phyloP scores from a whole-genome alignment of 2,113 vertebrate genomes.

The Zosterops hypoxanthus region DNA sequence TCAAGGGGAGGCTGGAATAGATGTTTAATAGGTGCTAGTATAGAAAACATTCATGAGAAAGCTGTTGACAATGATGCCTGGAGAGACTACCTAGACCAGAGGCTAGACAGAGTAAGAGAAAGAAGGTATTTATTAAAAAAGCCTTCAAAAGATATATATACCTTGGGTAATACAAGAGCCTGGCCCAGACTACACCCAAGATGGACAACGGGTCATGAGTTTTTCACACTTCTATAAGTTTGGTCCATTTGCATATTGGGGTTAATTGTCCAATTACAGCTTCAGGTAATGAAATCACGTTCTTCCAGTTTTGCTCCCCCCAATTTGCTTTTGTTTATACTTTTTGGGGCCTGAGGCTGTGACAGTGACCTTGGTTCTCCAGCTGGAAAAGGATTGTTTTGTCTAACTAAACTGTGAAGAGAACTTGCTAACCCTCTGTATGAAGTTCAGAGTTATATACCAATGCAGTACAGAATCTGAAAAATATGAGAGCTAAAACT shows the following conservation, averaged over 20 bases:
- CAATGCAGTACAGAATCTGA: background rate
- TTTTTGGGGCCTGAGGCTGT: background rate
- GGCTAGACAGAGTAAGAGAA: background rate
- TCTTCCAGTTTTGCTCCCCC: background rate
- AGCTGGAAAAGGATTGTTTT: background rate
- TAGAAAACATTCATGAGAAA: background rate
- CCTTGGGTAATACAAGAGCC: background rate
- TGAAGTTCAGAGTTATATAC: background rate
- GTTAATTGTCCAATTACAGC: background rate
- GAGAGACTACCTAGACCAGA: background rate
- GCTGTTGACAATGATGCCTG: background rate
- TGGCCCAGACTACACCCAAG: background rate
- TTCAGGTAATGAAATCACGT: background rate
- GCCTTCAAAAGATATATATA: background rate
- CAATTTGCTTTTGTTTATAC: background rate
- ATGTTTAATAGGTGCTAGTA: background rate
- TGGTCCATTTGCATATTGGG: background rate
- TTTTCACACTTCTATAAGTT: background rate
- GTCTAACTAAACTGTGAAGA: background rate
- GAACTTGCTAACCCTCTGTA: background rate
- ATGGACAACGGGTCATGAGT: accelerated
- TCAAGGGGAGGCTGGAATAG: background rate
- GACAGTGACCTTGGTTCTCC: background rate
- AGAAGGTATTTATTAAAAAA: background rate
- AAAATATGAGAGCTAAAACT: background rate